These are phyloP conservation scores for Iselma pallidipennis DNA, from an alignment of 2,888 invertebrate genomes.

Conservation along the genomic window DNA sequence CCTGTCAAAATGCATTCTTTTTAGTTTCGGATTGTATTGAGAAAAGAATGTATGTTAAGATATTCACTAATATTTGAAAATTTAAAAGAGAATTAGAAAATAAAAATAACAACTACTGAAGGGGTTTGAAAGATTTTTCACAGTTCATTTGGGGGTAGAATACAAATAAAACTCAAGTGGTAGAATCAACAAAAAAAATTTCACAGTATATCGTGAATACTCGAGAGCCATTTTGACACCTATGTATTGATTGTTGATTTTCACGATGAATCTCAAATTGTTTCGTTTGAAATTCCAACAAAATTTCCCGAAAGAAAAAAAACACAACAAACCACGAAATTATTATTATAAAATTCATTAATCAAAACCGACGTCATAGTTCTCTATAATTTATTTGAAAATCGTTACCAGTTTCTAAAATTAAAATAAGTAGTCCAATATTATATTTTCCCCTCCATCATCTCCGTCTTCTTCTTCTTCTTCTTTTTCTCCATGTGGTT, in stretches of 20 bases:
- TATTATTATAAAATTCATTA: slow-evolving; percentile 40
- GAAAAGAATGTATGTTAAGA: too few relatives aligned
- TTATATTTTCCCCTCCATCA: too few relatives aligned
- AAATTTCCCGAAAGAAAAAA: too few relatives aligned
- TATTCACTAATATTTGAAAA: too few relatives aligned
- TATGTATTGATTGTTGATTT: slow-evolving; percentile 7
- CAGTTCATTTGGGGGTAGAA: neutral
- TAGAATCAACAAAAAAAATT: slow-evolving; percentile 17
- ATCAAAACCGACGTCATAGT: slow-evolving; percentile 48
- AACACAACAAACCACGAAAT: neutral
- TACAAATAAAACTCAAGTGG: neutral
- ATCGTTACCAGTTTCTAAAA: slow-evolving; percentile 39
- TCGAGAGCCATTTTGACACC: slow-evolving; percentile 14
- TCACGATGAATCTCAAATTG: neutral
- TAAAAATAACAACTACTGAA: neutral
- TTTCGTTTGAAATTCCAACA: neutral
- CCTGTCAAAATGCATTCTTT: neutral
- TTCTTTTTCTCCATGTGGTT: neutral
- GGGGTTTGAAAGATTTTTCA: too few relatives aligned
- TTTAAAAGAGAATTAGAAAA: too few relatives aligned
- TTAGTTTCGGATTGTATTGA: too few relatives aligned
- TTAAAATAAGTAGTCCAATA: slow-evolving; percentile 43
- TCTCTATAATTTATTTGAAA: slow-evolving; percentile 49
- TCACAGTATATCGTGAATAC: slow-evolving; percentile 24
- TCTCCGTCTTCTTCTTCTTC: too few relatives aligned